phyloP scores from a whole-genome alignment of 2,888 invertebrate genomes.

The Cryptops parisi region DNA sequence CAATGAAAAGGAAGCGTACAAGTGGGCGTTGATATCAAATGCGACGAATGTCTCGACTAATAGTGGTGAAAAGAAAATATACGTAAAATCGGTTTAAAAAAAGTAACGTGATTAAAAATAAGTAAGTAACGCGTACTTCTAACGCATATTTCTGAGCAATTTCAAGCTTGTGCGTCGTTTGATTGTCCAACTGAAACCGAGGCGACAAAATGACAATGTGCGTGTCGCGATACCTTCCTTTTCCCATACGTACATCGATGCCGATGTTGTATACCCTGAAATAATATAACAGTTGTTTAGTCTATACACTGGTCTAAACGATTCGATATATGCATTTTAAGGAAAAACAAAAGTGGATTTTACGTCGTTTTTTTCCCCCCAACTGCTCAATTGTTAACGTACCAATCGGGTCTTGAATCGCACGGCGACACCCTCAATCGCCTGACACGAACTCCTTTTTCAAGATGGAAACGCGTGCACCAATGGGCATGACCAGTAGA shows the following conservation, averaged over 20 bases:
- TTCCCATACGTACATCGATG: conserved; percentile 71
- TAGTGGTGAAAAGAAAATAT: not conserved
- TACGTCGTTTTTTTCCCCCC: too few species aligned
- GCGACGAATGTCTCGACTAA: conserved; percentile 1
- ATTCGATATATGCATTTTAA: too few species aligned
- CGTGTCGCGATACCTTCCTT: conserved; percentile 77
- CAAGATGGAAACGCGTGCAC: conserved; percentile 75
- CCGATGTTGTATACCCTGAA: conserved; percentile 63
- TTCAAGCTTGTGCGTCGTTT: conserved; percentile 56
- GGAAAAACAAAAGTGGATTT: too few species aligned
- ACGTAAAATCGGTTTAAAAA: too few species aligned
- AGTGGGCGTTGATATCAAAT: conserved; percentile 45
- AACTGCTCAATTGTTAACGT: too few species aligned
- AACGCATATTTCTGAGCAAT: conserved; percentile 79
- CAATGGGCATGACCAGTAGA: conserved; percentile 47
- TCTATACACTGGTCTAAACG: too few species aligned
- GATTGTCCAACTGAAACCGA: conserved; percentile 83
- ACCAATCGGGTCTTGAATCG: conserved; percentile 47
- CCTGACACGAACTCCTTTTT: conserved; percentile 54
- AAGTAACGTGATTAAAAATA: too few species aligned
- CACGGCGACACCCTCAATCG: conserved; percentile 44
- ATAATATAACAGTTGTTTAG: too few species aligned
- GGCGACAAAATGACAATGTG: conserved; percentile 86
- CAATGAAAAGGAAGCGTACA: conserved; percentile 94
- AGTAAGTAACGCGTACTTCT: too few species aligned